These are phyloP conservation scores for Cylas formicarius DNA, from an alignment of 1,140 invertebrate species.

Conservation along the genomic window DNA sequence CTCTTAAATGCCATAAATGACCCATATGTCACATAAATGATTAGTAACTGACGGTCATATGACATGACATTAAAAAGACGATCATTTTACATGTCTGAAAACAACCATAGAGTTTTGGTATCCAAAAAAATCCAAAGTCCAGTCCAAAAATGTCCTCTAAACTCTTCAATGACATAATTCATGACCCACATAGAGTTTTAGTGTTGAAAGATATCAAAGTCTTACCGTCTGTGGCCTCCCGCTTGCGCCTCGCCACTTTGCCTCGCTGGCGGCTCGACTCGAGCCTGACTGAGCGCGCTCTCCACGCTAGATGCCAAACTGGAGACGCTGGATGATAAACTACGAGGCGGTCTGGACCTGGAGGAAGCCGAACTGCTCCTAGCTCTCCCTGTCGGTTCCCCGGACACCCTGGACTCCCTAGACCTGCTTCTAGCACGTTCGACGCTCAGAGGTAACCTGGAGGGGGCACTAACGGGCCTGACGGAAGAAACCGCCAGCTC, in stretches of 20 bases:
- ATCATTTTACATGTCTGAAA: too few species aligned
- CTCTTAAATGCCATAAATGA: too few species aligned
- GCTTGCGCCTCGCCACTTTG: constrained; percentile 6
- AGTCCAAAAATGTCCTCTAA: too few species aligned
- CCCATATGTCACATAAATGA: too few species aligned
- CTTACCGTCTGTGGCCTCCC: constrained; percentile 18
- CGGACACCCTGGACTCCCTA: constrained; percentile 21
- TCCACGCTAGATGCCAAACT: constrained; percentile 38
- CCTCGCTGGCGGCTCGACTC: neutral
- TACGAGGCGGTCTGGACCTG: constrained; percentile 30
- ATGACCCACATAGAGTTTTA: too few species aligned
- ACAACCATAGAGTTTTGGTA: too few species aligned
- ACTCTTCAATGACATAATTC: too few species aligned
- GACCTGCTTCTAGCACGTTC: constrained; percentile 17
- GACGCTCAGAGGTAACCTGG: constrained; percentile 23
- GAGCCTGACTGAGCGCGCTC: constrained; percentile 26
- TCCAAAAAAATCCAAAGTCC: too few species aligned
- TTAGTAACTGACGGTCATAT: too few species aligned
- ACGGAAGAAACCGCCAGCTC: neutral
- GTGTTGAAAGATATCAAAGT: too few species aligned
- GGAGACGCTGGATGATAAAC: constrained; percentile 36
- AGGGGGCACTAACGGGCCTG: constrained; percentile 38
- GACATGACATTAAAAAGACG: too few species aligned
- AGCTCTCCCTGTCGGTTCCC: constrained; percentile 26
- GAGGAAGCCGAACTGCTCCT: constrained; percentile 38